Base-by-base conservation (phyloP, 2,113 vertebrate genomes). In the Carlito syrichta region DNA sequence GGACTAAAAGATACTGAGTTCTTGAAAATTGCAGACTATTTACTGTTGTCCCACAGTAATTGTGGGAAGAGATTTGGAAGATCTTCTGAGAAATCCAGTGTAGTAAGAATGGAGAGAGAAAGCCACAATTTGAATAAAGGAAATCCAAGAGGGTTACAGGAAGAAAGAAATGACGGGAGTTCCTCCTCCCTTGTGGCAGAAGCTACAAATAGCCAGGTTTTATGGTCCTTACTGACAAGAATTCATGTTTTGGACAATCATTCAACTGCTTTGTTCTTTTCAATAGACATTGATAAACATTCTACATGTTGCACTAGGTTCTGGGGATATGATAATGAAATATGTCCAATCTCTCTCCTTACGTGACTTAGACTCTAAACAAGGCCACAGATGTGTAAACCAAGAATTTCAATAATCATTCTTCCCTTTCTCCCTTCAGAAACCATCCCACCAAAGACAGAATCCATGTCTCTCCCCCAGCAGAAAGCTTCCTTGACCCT, bases 121-220 rank as follows among this genome's bases (percentile, higher is more conserved):
- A 98, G 79, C 35, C 91, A 94, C 89, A 97, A 78, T 95, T 96
- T 97, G 90, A 98, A 97, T 91, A 86, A 94, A 97, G 93, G 87
- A 96, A 23, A 97, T 81, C 32, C 91, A 96, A 68, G 68, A 87
- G 60, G 89, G 82, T 84, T 93, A 94, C 73, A 98, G 97, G 95
- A 98, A 98, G 50, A 83, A 97, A 97, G 96, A 96, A 98, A 96
- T 90, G 95, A 74, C 93, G 95, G 68, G 88, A 97, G 50, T 89
- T 45, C 66, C 52, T 84, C 43, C 68, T 96, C 45, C 76, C 63
- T 86, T 90, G 60, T 68, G 30, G 35, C 38, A 14, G 6, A 22
- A 25, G 0, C 30, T 93, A 2, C 40, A 73, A 91, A 91, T 52
- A 85, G 63, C 30, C 30, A 13, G 50, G 40, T 54, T 82, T 76